Conservation (phyloP, 2,888 invertebrate species). For the Hypolimnas misippus region DNA sequence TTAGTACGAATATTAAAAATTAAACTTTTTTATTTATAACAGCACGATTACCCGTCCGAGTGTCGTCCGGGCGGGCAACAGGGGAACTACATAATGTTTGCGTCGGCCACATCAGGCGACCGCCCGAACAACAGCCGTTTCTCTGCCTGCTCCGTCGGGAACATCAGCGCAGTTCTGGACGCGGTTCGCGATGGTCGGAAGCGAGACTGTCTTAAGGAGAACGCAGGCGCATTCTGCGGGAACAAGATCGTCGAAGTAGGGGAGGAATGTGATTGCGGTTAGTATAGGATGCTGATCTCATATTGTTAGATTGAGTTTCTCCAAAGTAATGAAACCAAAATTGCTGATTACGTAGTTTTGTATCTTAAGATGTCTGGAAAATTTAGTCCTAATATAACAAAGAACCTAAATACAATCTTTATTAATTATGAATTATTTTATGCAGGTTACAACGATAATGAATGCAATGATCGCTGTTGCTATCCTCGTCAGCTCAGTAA, state of each 20-base stretch:
- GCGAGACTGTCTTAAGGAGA: constrained; percentile 95
- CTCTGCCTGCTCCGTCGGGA: constrained; percentile 96
- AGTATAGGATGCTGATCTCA: constrained; percentile 26
- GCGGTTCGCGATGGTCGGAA: constrained; percentile 96
- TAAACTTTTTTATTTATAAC: too few relatives aligned
- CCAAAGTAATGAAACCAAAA: too few relatives aligned
- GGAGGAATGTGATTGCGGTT: constrained; percentile 98
- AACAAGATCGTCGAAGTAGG: constrained; percentile 99
- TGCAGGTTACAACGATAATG: constrained; percentile 92
- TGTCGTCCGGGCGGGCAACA: constrained; percentile 95
- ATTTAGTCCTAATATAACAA: too few relatives aligned
- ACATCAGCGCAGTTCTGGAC: constrained; percentile 97
- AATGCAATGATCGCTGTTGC: constrained; percentile 97
- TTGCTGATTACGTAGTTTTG: too few relatives aligned
- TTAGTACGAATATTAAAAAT: too few relatives aligned
- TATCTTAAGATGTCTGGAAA: too few relatives aligned
- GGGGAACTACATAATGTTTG: constrained; percentile 99
- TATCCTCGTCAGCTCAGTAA: constrained; percentile 92
- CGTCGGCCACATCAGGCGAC: constrained; percentile 99
- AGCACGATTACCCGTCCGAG: constrained; percentile 97
- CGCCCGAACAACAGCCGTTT: constrained; percentile 99
- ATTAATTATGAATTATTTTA: not conserved
- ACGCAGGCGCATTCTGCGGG: constrained; percentile 98
- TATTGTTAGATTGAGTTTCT: not conserved
- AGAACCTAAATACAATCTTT: not conserved